A percentile compares a stretch with the other conserved stretches of the same genome.
phyloP scores from a whole-genome alignment of 2,113 vertebrate genomes.

The Steatornis caripensis region DNA sequence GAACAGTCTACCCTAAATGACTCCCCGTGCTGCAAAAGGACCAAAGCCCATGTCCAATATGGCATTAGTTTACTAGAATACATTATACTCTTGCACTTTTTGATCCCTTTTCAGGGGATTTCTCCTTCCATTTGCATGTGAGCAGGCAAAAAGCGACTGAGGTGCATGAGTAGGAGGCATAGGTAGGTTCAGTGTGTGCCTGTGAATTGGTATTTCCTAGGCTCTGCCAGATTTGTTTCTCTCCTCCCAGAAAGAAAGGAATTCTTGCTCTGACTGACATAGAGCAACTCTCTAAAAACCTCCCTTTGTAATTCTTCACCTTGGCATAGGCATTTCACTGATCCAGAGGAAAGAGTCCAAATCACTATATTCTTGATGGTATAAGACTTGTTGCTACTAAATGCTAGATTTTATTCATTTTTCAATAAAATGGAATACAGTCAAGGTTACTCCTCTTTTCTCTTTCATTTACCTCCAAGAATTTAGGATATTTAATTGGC shows the following conservation, averaged over 20 bases:
- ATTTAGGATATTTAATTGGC: neutral
- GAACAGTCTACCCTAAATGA: neutral
- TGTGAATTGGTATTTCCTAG: rapidly evolving
- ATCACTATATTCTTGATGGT: neutral
- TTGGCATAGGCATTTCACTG: neutral
- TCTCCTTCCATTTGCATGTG: neutral
- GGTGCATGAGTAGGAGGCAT: rapidly evolving
- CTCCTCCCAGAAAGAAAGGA: neutral
- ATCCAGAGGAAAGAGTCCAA: neutral
- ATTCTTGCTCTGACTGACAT: neutral
- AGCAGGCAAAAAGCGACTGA: rapidly evolving
- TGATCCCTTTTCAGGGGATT: neutral
- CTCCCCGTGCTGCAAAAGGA: neutral
- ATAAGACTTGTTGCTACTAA: neutral
- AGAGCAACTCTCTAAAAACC: neutral
- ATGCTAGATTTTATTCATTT: neutral
- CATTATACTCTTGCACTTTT: rapidly evolving
- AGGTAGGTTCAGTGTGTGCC: neutral
- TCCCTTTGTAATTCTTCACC: neutral
- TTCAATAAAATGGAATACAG: neutral
- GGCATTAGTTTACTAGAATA: neutral
- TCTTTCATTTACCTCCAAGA: neutral
- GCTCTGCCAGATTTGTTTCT: neutral
- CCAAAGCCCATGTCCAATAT: neutral
- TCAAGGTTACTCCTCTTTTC: neutral